Conservation (phyloP, 1,140 invertebrate species). For the Caerostris extrusa region DNA sequence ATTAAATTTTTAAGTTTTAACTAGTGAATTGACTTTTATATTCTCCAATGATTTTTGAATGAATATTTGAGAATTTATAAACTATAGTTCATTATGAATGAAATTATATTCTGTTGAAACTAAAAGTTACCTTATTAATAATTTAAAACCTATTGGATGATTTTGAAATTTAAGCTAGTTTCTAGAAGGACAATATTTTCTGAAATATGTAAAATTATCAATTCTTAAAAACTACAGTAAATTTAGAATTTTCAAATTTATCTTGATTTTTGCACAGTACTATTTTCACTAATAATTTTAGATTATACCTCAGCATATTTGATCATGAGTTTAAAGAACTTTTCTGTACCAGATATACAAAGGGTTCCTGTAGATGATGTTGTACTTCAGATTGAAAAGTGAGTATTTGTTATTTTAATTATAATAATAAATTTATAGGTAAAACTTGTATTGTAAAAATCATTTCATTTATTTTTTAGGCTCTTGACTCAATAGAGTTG, state of each 20-base stretch:
- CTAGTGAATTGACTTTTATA: too few species aligned
- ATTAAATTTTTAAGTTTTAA: too few species aligned
- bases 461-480: slow-evolving; percentile 80
- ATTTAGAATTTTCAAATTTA: background rate
- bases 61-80: too few species aligned
- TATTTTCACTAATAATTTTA: slow-evolving; percentile 81
- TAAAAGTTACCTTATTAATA: background rate
- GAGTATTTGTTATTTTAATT: background rate
- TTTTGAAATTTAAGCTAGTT: background rate
- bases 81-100: too few species aligned
- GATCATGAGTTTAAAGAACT: slow-evolving; percentile 92
- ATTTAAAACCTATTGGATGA: background rate
- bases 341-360: slow-evolving; percentile 93
- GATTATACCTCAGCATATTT: slow-evolving; percentile 97
- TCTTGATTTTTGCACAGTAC: background rate
- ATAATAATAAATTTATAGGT: too few species aligned
- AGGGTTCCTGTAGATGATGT: slow-evolving; percentile 96
- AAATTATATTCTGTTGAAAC: background rate
- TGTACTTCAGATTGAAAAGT: slow-evolving; percentile 86
- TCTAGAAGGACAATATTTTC: background rate
- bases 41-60: too few species aligned
- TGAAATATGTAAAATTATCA: background rate
- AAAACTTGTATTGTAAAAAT: background rate
- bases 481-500: slow-evolving; percentile 96
- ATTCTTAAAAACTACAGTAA: background rate